Base-by-base conservation (phyloP, 2,888 invertebrate genomes). In the Lottia scabra region DNA sequence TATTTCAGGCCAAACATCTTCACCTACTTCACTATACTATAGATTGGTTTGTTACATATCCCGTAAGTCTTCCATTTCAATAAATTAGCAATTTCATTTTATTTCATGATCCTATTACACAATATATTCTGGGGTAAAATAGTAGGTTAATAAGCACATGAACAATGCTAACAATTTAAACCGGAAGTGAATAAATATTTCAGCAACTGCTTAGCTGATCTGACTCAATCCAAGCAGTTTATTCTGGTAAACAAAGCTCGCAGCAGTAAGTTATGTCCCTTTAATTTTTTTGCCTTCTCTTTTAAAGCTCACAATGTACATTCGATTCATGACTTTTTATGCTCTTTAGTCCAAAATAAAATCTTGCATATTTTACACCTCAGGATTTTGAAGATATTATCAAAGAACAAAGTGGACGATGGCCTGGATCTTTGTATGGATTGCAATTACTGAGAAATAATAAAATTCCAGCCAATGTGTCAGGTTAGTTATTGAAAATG, bases 11-110 rank as follows among this genome's bases (percentile, higher is more conserved):
- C 0, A 81, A 82, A n/a, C 75, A 80, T 15, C 75, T 85, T 2
- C 84, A 84, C 67, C 75, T 86, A 8, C 74, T 86, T 0, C 85
- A 85, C 62, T 81, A 82, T 69, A 80, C 83, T 0, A 81, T 84
- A 16, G 81, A 81, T 30, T 86, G 86, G 86, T 81, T 86, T 43
- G 78, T 86, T 16, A 84, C 84, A 2, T 86, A 85, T 72, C 76
- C 84, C 74, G 86, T 86, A 79, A 83, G 82, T 75, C 48, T 30
- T 15, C 16, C 16, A 12, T 46, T 66, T 19, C 5, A 38, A 10
- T 10, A 38, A 8, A 8, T 38, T 30, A 30, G 30, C 30, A 30
- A 30, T 30, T 30, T 30, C 30, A 30, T 30, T n/a, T n/a, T n/a
- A n/a, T n/a, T n/a, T n/a, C n/a, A n/a, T n/a, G n/a, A n/a, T n/a